A percentile compares a stretch with the other conserved stretches of the same genome.
These are phyloP conservation scores for Tetranychus truncatus DNA, from an alignment of 2,888 invertebrate genomes.

Conservation along the genomic window DNA sequence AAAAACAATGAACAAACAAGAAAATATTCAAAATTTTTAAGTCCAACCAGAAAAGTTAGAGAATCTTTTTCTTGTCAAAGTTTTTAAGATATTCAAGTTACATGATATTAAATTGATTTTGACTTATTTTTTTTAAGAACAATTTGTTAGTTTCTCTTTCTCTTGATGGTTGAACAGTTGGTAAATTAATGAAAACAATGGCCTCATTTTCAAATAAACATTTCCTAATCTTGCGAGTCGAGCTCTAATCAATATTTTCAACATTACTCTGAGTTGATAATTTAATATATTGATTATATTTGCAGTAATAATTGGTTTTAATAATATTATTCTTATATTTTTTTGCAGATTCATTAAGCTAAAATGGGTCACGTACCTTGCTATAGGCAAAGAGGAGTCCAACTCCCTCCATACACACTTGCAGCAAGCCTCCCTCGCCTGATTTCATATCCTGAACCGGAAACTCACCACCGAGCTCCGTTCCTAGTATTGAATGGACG, in stretches of 20 bases:
- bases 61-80: too few species aligned
- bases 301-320: too few species aligned
- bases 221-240: too few species aligned
- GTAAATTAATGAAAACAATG: too few species aligned
- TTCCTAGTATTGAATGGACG: slow-evolving; percentile 19
- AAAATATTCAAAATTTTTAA: too few species aligned
- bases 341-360: neutral
- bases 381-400: slow-evolving; percentile 95
- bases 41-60: too few species aligned
- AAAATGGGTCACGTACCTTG: slow-evolving; percentile 54
- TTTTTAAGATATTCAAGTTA: neutral
- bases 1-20: too few species aligned
- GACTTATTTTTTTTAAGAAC: neutral
- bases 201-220: too few species aligned
- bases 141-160: neutral
- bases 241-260: too few species aligned
- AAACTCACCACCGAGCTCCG: slow-evolving; percentile 61
- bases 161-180: neutral
- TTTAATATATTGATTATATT: too few species aligned
- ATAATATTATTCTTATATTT: too few species aligned
- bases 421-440: slow-evolving; percentile 84
- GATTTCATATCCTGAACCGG: slow-evolving; percentile 93
- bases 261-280: too few species aligned
- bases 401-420: slow-evolving; percentile 97
- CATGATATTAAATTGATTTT: neutral